Conservation (phyloP, 2,113 vertebrate species). For the Steatornis caripensis region DNA sequence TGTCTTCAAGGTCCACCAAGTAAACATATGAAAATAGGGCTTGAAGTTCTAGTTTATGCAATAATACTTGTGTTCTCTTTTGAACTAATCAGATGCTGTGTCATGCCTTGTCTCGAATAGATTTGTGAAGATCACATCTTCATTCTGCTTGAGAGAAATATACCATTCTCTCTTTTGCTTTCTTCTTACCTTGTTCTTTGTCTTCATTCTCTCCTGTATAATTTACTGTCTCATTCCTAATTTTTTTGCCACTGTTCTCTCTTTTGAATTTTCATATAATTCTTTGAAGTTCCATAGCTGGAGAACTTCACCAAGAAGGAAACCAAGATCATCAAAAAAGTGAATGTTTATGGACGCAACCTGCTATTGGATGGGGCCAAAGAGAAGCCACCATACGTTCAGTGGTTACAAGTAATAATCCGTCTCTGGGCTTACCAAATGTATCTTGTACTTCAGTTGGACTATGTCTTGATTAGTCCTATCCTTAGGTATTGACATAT, state of each 20-base stretch:
- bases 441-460: background rate
- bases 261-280: fast-evolving
- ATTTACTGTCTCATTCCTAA: background rate
- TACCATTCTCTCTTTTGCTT: background rate
- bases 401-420: background rate
- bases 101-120: background rate
- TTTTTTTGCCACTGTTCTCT: background rate
- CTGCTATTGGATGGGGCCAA: background rate
- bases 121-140: background rate
- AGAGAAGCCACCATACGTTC: background rate
- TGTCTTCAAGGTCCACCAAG: background rate
- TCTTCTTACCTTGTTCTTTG: background rate
- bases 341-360: background rate
- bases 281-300: background rate
- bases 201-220: background rate
- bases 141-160: background rate
- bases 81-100: background rate
- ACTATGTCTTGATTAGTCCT: background rate
- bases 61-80: background rate
- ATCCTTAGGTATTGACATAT: background rate
- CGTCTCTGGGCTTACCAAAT: background rate
- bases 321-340: background rate
- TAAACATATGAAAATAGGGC: background rate
- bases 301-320: background rate
- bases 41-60: background rate